Conservation (phyloP, 2,888 invertebrate species). For the Caenorhabditis drosophilae region DNA sequence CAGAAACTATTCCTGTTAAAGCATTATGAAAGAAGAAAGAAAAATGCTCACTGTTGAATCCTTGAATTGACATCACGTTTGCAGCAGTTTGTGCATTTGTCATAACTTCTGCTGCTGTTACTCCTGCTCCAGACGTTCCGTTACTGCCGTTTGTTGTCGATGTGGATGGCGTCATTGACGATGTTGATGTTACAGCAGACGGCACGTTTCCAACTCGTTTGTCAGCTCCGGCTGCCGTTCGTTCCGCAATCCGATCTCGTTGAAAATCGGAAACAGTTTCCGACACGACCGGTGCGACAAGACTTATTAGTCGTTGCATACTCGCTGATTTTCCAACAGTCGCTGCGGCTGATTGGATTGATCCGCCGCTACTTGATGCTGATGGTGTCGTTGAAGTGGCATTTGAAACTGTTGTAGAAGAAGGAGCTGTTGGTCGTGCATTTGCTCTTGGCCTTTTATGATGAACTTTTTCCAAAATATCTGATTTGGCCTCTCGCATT, state of each 20-base stretch:
- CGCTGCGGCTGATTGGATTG: neutral
- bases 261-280: slow-evolving; percentile 63
- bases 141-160: too few species aligned
- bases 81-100: too few species aligned
- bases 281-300: slow-evolving; percentile 48
- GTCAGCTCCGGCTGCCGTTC: slow-evolving; percentile 49
- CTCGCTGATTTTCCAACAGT: slow-evolving; percentile 27
- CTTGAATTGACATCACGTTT: too few species aligned
- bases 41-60: too few species aligned
- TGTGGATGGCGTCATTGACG: slow-evolving; percentile 43
- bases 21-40: too few species aligned
- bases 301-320: slow-evolving; percentile 40
- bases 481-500: slow-evolving; percentile 22
- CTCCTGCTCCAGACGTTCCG: neutral
- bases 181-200: slow-evolving; percentile 24
- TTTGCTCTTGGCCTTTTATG: slow-evolving; percentile 19
- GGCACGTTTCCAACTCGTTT: too few species aligned
- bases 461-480: slow-evolving; percentile 9
- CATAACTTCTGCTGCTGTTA: neutral
- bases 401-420: slow-evolving; percentile 7
- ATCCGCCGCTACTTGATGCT: neutral
- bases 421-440: slow-evolving; percentile 9
- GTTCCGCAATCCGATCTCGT: slow-evolving; percentile 51
- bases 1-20: too few species aligned
- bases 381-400: slow-evolving; percentile 4